Evolutionary conservation across 1,140 invertebrate species (phyloP).

Genomic region (Oncopodura yosiiana): DNA sequence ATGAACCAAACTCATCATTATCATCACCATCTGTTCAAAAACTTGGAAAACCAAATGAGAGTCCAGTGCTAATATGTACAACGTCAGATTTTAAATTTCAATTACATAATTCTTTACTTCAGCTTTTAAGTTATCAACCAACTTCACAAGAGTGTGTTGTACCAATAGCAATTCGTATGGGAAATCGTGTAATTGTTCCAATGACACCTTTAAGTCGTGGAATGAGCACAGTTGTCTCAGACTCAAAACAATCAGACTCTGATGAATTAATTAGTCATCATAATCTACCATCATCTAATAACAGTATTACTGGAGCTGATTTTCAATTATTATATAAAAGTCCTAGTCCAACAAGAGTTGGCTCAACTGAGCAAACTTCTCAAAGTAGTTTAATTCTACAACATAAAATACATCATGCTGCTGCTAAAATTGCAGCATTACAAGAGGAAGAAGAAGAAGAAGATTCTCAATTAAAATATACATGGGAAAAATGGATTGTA

Average conservation of each 20-base stretch:
- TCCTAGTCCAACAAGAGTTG: not conserved
- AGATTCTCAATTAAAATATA: not conserved
- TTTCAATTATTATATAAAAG: slow-evolving; percentile 2
- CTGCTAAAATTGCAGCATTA: not conserved
- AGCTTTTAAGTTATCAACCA: slow-evolving; percentile 9
- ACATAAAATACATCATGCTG: not conserved
- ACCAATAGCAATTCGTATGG: not conserved
- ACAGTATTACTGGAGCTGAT: slow-evolving; percentile 1
- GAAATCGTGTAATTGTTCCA: slow-evolving; percentile 7
- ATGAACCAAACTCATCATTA: too few relatives aligned
- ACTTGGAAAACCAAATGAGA: too few relatives aligned
- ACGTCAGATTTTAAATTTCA: slow-evolving; percentile 10
- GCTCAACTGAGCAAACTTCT: too few relatives aligned
- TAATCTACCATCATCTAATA: too few relatives aligned
- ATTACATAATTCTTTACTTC: not conserved
- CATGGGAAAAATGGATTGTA: slow-evolving; percentile 11
- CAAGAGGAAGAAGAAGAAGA: not conserved
- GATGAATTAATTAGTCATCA: too few relatives aligned
- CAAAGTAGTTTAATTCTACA: not conserved
- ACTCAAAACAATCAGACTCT: not conserved
- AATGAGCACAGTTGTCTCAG: not conserved
- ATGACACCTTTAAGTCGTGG: slow-evolving; percentile 16
- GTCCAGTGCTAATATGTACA: too few relatives aligned
- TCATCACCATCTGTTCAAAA: too few relatives aligned
- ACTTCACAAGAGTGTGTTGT: not conserved